These are phyloP conservation scores for Mactra quadrangularis DNA, from an alignment of 1,140 invertebrate genomes.

Conservation along the genomic window DNA sequence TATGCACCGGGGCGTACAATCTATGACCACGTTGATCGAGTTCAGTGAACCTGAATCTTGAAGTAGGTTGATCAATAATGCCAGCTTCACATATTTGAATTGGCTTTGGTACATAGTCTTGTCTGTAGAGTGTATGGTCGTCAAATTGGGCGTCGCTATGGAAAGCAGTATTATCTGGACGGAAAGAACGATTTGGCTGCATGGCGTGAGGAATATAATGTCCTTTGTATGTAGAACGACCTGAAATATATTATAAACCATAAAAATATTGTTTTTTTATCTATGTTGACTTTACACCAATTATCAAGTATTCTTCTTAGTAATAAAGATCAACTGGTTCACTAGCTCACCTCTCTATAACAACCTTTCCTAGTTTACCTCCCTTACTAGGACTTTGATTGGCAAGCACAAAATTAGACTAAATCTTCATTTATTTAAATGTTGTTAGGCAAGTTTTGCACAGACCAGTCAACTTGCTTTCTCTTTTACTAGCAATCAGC, in stretches of 20 bases:
- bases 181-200: constrained; percentile 19
- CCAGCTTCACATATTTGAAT: constrained; percentile 41
- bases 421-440: no score
- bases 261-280: background rate
- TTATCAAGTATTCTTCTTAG: no score
- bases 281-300: no score
- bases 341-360: no score
- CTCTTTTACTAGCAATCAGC: no score
- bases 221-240: constrained; percentile 49
- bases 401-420: no score
- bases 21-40: constrained; percentile 36
- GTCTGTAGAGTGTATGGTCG: constrained; percentile 44
- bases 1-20: constrained; percentile 29
- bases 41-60: constrained; percentile 29
- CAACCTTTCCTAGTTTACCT: no score
- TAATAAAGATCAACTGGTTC: no score
- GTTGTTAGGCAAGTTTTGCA: no score
- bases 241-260: constrained; percentile 9
- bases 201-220: constrained; percentile 51
- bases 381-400: no score
- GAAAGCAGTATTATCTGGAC: constrained; percentile 44
- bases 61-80: constrained; percentile 35
- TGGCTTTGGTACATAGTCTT: constrained; percentile 47
- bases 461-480: no score
- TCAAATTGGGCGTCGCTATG: constrained; percentile 50